A percentile compares a stretch with the other conserved stretches of the same genome.
Conservation (phyloP, 1,140 invertebrate species). For the Bombus pyrosoma region DNA sequence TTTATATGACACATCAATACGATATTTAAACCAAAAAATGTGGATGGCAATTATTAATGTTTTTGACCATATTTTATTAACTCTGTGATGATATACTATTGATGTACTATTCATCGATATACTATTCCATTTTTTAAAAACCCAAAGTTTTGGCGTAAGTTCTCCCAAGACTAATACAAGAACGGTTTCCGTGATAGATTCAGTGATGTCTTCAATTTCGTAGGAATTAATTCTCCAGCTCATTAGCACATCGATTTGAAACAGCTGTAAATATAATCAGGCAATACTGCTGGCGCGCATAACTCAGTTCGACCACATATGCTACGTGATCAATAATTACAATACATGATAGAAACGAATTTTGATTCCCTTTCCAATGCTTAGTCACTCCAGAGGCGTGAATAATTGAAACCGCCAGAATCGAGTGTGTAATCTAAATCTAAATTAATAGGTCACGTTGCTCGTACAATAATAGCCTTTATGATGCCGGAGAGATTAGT, state of each 20-base stretch:
- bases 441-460: slow-evolving; percentile 73
- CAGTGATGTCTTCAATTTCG: not conserved
- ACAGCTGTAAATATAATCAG: slow-evolving; percentile 38
- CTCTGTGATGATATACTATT: no score
- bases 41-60: no score
- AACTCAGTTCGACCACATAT: not conserved
- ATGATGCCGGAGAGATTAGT: slow-evolving; percentile 56
- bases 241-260: slow-evolving; percentile 21
- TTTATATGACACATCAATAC: no score
- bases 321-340: slow-evolving; percentile 65
- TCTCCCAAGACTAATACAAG: not conserved
- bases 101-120: no score
- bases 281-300: not conserved
- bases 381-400: slow-evolving; percentile 48
- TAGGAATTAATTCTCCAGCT: slow-evolving; percentile 29
- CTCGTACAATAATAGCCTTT: slow-evolving; percentile 62
- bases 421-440: slow-evolving; percentile 70
- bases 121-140: no score
- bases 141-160: not conserved
- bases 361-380: slow-evolving; percentile 51
- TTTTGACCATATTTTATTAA: no score
- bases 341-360: slow-evolving; percentile 66
- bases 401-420: slow-evolving; percentile 70
- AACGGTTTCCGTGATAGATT: not conserved
- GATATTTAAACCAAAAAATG: no score